Conservation (phyloP, 2,797 vertebrate genomes). For the Hypotaenidia philippensis region DNA sequence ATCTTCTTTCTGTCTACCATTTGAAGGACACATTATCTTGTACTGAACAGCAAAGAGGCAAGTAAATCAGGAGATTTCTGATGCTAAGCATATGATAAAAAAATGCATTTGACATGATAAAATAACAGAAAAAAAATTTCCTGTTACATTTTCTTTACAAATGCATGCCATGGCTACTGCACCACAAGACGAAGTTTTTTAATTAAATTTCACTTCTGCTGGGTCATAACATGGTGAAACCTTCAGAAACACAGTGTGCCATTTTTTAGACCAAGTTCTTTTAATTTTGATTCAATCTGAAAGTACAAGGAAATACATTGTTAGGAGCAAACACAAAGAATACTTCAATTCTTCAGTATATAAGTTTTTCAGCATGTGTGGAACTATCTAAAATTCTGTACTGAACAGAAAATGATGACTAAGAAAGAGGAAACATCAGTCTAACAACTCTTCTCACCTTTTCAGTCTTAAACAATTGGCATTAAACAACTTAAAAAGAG, state of each 20-base stretch:
- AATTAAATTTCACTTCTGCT: not conserved
- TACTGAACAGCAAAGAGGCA: not conserved
- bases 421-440: not conserved
- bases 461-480: not conserved
- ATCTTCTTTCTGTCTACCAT: not conserved
- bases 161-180: not conserved
- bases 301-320: not conserved
- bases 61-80: not conserved
- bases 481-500: no score
- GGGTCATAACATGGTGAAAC: not conserved
- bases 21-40: not conserved
- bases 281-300: not conserved
- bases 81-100: not conserved
- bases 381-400: not conserved
- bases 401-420: not conserved
- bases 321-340: not conserved
- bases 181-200: not conserved
- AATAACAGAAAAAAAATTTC: not conserved
- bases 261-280: not conserved
- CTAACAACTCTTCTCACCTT: not conserved
- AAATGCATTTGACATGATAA: not conserved
- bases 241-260: not conserved
- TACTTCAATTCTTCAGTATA: not conserved
- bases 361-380: not conserved
- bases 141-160: not conserved